phyloP scores from a whole-genome alignment of 2,888 invertebrate genomes.

The Drosophila testacea region DNA sequence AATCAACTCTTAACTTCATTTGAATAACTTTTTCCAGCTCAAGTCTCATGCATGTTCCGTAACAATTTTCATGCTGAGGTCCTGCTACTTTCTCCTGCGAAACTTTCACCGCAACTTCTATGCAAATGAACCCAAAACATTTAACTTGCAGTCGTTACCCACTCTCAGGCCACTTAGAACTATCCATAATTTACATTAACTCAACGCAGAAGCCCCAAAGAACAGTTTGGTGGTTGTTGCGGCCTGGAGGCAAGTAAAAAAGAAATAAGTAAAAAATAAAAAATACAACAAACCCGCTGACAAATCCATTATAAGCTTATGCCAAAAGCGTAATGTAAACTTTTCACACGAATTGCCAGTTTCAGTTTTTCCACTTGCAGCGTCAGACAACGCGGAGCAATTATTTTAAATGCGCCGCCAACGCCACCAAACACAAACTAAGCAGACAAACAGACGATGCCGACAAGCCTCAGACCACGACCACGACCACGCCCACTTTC shows the following conservation, averaged over 20 bases:
- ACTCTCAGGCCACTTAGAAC: slow-evolving; percentile 50
- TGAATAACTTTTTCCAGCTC: slow-evolving; percentile 11
- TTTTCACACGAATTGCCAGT: slow-evolving; percentile 75
- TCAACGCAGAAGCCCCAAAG: slow-evolving; percentile 43
- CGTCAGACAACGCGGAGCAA: slow-evolving; percentile 62
- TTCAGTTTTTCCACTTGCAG: slow-evolving; percentile 41
- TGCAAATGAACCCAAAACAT: slow-evolving; percentile 50
- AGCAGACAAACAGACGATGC: slow-evolving; percentile 53
- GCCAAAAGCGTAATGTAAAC: slow-evolving; percentile 75
- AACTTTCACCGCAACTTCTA: slow-evolving; percentile 38
- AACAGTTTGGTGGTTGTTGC: slow-evolving; percentile 22
- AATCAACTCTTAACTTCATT: slow-evolving; percentile 32
- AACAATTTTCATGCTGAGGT: slow-evolving; percentile 1
- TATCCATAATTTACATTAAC: slow-evolving; percentile 72
- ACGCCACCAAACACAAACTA: slow-evolving; percentile 68
- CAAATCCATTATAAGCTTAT: slow-evolving; percentile 79
- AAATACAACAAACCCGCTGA: slow-evolving; percentile 64
- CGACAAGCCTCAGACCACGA: slow-evolving; percentile 3
- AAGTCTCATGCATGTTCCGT: slow-evolving; percentile 6
- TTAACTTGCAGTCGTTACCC: slow-evolving; percentile 41
- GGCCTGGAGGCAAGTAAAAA: slow-evolving; percentile 16
- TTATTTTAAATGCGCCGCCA: slow-evolving; percentile 77
- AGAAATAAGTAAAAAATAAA: slow-evolving; percentile 16
- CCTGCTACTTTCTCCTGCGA: slow-evolving; percentile 31
- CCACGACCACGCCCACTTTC: not conserved